Percentiles rank a stretch among this genome's conserved stretches.
These are phyloP conservation scores for Otis tarda DNA, from an alignment of 2,113 vertebrate genomes.

Conservation along the genomic window DNA sequence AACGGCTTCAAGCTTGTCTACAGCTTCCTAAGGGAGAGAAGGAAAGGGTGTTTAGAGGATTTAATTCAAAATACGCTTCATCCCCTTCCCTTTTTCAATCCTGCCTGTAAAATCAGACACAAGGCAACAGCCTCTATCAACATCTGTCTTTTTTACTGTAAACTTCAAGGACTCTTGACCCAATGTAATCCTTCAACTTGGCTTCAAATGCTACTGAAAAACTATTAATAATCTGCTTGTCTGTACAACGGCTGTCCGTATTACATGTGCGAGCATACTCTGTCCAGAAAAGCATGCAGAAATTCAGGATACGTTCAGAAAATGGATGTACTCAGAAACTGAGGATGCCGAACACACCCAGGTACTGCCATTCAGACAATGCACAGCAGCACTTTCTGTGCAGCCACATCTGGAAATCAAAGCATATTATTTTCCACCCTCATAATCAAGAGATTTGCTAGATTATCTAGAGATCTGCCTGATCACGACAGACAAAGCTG, in stretches of 20 bases:
- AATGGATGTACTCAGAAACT: not conserved
- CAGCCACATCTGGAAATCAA: slow-evolving; percentile 38
- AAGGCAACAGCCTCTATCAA: not conserved
- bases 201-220: not conserved
- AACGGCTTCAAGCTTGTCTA: not conserved
- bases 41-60: not conserved
- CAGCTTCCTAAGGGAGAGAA: not conserved
- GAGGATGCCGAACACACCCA: not conserved
- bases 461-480: not conserved
- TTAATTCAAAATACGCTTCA: not conserved
- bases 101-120: not conserved
- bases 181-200: not conserved
- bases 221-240: not conserved
- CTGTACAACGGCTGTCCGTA: not conserved
- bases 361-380: not conserved
- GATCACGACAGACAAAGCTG: not conserved
- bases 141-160: not conserved
- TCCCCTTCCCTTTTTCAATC: not conserved
- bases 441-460: slow-evolving; percentile 34
- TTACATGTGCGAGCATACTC: not conserved
- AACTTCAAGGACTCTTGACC: not conserved
- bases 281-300: not conserved
- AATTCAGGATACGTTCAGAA: not conserved
- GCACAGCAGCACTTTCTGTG: not conserved
- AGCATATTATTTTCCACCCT: slow-evolving; percentile 17